Percentiles rank a stretch among this genome's conserved stretches.
Evolutionary conservation across 2,797 vertebrate genomes (phyloP).

Genomic region (Vultur gryphus): DNA sequence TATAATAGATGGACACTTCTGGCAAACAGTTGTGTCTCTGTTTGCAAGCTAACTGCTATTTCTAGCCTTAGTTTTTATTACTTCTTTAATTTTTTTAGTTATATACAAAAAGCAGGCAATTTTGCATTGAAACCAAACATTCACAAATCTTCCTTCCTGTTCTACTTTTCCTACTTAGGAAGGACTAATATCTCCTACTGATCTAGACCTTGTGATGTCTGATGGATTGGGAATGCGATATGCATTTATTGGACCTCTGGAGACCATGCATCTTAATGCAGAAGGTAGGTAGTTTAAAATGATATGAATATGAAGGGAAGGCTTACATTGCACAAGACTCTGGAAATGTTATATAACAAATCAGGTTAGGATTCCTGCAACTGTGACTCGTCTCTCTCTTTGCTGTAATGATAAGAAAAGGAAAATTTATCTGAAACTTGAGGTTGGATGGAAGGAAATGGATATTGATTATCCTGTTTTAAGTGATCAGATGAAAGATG

Average conservation of each 20-base stretch:
- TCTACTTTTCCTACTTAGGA: slow-evolving; percentile 75
- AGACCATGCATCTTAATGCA: slow-evolving; percentile 97
- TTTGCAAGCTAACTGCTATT: not conserved
- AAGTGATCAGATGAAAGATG: not conserved
- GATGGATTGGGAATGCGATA: slow-evolving; percentile 96
- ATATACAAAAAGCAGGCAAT: not conserved
- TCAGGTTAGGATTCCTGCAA: not conserved
- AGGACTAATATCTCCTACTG: slow-evolving; percentile 86
- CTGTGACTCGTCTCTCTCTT: not conserved
- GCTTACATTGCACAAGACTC: not conserved
- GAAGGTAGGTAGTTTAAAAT: slow-evolving; percentile 79
- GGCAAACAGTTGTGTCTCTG: not conserved
- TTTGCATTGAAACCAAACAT: not conserved
- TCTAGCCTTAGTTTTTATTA: not conserved
- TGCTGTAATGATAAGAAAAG: not conserved
- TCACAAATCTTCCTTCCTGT: not conserved
- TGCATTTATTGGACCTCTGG: slow-evolving; percentile 94
- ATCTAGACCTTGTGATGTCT: slow-evolving; percentile 96
- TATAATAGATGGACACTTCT: not conserved
- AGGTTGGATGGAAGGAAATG: not conserved
- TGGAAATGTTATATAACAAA: not conserved
- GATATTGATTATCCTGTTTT: not conserved
- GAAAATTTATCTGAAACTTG: not conserved
- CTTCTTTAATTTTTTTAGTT: not conserved
- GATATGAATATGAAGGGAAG: not conserved